A percentile compares a stretch with the other conserved stretches of the same genome.
These are phyloP conservation scores for Caenorhabditis briggsae DNA, from an alignment of 1,140 invertebrate species.

Conservation along the genomic window DNA sequence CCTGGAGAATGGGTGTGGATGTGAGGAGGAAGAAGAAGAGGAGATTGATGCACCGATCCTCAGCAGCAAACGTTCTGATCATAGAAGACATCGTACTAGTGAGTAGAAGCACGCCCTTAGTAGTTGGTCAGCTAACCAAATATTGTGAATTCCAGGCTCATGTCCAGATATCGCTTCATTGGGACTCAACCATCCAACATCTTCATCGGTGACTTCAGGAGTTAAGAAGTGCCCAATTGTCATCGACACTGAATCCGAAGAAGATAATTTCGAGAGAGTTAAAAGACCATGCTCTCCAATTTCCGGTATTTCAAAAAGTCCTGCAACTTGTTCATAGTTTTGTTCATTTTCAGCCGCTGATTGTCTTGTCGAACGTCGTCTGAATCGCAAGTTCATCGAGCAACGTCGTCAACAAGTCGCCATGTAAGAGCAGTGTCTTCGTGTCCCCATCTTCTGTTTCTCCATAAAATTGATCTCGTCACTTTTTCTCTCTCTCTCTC, in stretches of 20 bases:
- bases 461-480: slow-evolving; percentile 11
- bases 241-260: slow-evolving; percentile 54
- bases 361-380: slow-evolving; percentile 57
- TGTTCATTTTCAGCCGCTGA: slow-evolving; percentile 61
- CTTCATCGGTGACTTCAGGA: slow-evolving; percentile 3
- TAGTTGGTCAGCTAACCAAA: too few relatives aligned
- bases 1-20: slow-evolving; percentile 40
- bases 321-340: not conserved
- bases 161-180: slow-evolving; percentile 57
- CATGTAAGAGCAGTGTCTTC: slow-evolving; percentile 23
- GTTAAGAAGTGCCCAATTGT: slow-evolving; percentile 25
- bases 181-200: not conserved
- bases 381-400: slow-evolving; percentile 55
- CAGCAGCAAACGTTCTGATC: slow-evolving; percentile 29
- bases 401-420: slow-evolving; percentile 48
- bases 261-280: slow-evolving; percentile 32
- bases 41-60: slow-evolving; percentile 48
- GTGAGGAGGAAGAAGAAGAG: slow-evolving; percentile 22
- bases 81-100: slow-evolving; percentile 43
- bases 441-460: not conserved
- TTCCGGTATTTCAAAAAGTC: slow-evolving; percentile 2
- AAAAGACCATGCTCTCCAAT: slow-evolving; percentile 58
- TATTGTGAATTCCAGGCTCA: slow-evolving; percentile 25
- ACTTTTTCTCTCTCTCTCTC: slow-evolving; percentile 26
- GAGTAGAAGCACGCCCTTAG: not conserved